phyloP scores from a whole-genome alignment of 2,113 vertebrate genomes.

The Campylorhamphus procurvoides region DNA sequence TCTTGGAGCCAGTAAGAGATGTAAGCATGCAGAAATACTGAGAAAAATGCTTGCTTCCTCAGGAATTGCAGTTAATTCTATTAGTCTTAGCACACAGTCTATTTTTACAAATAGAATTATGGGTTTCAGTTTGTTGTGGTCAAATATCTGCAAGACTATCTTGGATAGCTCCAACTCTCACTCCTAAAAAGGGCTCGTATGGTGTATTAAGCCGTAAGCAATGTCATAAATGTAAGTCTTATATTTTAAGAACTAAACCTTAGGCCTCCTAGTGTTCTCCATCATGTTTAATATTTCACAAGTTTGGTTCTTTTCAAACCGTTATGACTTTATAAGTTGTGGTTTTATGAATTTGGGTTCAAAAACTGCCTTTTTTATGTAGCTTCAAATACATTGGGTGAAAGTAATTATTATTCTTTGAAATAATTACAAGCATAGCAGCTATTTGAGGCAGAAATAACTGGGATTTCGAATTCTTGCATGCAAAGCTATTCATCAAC shows the following conservation, averaged over 20 bases:
- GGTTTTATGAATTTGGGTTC: not conserved
- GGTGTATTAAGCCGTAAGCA: not conserved
- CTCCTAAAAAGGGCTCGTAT: not conserved
- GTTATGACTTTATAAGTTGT: not conserved
- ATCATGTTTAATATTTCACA: constrained; percentile 2
- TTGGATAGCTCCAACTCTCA: not conserved
- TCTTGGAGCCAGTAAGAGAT: not conserved
- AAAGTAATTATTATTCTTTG: constrained; percentile 41
- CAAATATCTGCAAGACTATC: constrained; percentile 2
- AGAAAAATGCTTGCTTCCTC: not conserved
- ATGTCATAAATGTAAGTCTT: constrained; percentile 7
- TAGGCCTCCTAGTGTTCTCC: not conserved
- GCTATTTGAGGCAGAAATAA: constrained; percentile 21
- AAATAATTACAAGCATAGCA: constrained; percentile 39
- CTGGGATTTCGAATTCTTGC: constrained; percentile 11
- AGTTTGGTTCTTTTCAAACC: not conserved
- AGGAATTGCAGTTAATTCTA: not conserved
- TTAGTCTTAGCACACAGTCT: not conserved
- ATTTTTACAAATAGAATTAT: constrained; percentile 30
- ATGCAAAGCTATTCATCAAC: not conserved
- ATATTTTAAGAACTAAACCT: constrained; percentile 36
- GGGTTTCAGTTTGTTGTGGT: constrained; percentile 34
- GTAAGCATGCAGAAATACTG: not conserved
- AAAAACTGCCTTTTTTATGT: not conserved
- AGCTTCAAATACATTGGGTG: constrained; percentile 2